A percentile compares a stretch with the other conserved stretches of the same genome.
Evolutionary conservation across 2,888 invertebrate species (phyloP).

Genomic region (Drosophila melanosoma): DNA sequence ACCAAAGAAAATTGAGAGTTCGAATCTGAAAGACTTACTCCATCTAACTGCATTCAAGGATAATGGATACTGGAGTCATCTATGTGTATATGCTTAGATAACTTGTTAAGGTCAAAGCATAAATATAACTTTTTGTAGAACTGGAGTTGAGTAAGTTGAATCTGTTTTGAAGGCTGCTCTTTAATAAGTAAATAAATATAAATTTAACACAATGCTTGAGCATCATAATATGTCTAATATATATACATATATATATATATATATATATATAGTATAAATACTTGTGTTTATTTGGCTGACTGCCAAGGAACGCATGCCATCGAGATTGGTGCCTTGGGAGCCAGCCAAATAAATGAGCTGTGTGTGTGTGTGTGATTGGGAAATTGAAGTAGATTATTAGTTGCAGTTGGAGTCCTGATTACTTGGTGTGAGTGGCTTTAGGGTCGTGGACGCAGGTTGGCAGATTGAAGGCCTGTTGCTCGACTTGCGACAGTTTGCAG

Average conservation of each 20-base stretch:
- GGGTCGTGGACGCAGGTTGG: slow-evolving; percentile 16
- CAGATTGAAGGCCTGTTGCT: slow-evolving; percentile 47
- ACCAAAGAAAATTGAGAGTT: too few relatives aligned
- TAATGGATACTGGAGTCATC: too few relatives aligned
- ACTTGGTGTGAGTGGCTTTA: slow-evolving; percentile 9
- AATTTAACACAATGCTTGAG: neutral
- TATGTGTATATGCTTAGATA: too few relatives aligned
- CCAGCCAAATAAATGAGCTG: neutral
- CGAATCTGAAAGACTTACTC: too few relatives aligned
- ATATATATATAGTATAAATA: neutral
- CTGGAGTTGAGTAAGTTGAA: neutral
- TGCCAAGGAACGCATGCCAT: neutral
- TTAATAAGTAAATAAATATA: neutral
- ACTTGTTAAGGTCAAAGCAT: neutral
- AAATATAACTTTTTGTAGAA: neutral
- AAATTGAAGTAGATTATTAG: neutral
- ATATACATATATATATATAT: neutral
- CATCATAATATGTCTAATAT: neutral
- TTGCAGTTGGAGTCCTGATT: neutral
- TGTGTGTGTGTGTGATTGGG: neutral
- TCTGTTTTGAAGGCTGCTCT: neutral
- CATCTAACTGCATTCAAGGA: neutral
- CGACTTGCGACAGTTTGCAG: slow-evolving; percentile 31
- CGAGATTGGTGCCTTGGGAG: neutral
- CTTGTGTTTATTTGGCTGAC: neutral